Evolutionary conservation across 2,888 invertebrate genomes (phyloP).

Genomic region (Ischnus inquisitorius): DNA sequence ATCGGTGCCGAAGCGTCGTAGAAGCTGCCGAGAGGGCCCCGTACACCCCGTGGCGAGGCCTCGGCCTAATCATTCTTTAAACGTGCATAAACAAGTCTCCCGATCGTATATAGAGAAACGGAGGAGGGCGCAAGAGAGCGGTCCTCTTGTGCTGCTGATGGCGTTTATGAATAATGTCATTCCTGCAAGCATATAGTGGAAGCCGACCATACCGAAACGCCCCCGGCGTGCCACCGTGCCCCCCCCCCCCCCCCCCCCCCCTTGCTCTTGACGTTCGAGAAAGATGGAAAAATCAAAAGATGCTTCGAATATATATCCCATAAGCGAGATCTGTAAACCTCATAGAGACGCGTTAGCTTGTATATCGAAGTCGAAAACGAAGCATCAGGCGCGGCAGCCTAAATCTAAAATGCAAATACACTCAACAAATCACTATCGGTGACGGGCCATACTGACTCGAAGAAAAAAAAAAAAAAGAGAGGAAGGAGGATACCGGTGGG

Average conservation of each 20-base stretch:
- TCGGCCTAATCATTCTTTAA: slow-evolving; percentile 85
- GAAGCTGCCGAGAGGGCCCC: slow-evolving; percentile 19
- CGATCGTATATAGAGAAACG: slow-evolving; percentile 62
- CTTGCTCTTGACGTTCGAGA: slow-evolving; percentile 22
- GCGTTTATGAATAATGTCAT: slow-evolving; percentile 83
- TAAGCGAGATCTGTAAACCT: slow-evolving; percentile 15
- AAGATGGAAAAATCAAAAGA: slow-evolving; percentile 66
- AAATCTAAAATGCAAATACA: slow-evolving; percentile 85
- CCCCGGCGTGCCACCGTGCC: slow-evolving; percentile 61
- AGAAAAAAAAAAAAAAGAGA: slow-evolving; percentile 81
- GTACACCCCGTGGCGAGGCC: slow-evolving; percentile 81
- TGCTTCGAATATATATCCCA: slow-evolving; percentile 34
- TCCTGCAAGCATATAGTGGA: slow-evolving; percentile 71
- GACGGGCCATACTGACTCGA: slow-evolving; percentile 83
- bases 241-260: not conserved
- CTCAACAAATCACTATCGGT: slow-evolving; percentile 85
- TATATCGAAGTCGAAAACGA: slow-evolving; percentile 43
- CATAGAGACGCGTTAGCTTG: slow-evolving; percentile 15
- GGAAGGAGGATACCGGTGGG: slow-evolving; percentile 78
- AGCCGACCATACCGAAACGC: slow-evolving; percentile 55
- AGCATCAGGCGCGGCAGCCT: slow-evolving; percentile 81
- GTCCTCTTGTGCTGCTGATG: slow-evolving; percentile 63
- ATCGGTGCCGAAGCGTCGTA: slow-evolving; percentile 38
- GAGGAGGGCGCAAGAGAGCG: slow-evolving; percentile 58
- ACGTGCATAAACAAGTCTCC: slow-evolving; percentile 84